Percentiles rank a stretch among this genome's conserved stretches.
Conservation (phyloP, 1,140 invertebrate species). For the Cotesia chilonis region DNA sequence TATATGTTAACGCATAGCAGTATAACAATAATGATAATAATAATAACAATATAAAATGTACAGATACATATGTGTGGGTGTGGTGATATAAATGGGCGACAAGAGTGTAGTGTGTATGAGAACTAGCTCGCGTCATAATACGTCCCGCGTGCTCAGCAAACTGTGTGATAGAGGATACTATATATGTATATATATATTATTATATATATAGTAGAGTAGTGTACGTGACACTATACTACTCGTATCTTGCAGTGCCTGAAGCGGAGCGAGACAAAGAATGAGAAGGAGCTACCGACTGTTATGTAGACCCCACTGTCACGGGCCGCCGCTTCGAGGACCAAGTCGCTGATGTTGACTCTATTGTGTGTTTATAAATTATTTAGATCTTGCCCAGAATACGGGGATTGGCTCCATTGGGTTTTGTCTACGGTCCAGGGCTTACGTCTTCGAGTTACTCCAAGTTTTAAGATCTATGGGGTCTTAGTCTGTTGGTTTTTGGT, state of each 20-base stretch:
- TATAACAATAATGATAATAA: no score
- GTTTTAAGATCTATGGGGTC: no score
- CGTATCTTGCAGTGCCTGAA: constrained; percentile 21
- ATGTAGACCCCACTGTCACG: constrained; percentile 19
- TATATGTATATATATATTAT: no score
- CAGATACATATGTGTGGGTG: no score
- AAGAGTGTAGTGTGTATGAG: no score
- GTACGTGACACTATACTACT: not conserved
- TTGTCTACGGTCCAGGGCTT: no score
- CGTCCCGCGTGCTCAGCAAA: no score
- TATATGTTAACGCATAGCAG: constrained; percentile 7
- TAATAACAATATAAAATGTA: not conserved
- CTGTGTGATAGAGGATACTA: no score
- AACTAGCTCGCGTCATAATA: no score
- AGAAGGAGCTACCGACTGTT: constrained; percentile 12
- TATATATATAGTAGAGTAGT: no score
- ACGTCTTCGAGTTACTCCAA: no score
- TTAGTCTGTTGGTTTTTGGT: not conserved
- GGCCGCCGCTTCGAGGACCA: constrained; percentile 21
- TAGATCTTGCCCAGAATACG: not conserved
- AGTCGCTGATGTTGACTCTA: constrained; percentile 19
- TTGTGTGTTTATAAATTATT: constrained; percentile 6
- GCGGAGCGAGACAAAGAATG: constrained; percentile 23
- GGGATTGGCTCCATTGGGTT: not conserved
- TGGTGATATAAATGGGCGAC: no score